phyloP scores from a whole-genome alignment of 2,113 vertebrate species.

The Nesogale talazaci region DNA sequence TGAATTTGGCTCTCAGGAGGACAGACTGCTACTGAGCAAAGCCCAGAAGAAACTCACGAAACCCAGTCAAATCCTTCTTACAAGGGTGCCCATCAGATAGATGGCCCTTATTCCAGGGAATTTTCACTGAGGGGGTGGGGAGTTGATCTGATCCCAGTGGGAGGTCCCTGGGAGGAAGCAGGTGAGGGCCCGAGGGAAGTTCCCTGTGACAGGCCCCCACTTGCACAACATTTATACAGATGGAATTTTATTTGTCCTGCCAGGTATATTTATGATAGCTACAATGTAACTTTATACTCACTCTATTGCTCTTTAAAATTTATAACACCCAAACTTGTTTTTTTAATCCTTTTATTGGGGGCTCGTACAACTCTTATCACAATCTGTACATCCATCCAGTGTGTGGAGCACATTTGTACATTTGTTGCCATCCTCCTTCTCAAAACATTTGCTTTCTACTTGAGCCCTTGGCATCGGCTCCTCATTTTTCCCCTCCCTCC shows the following conservation, averaged over 20 bases:
- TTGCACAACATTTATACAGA: not conserved
- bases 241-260: slow-evolving; percentile 29
- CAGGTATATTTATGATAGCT: not conserved
- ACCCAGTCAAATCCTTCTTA: not conserved
- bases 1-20: not conserved
- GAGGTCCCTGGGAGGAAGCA: not conserved
- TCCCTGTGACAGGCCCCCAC: slow-evolving; percentile 21
- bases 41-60: not conserved
- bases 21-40: not conserved
- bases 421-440: too few species aligned
- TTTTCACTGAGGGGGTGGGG: not conserved
- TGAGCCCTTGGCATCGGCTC: too few species aligned
- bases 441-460: too few species aligned
- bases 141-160: not conserved
- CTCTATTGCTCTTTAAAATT: slow-evolving; percentile 1
- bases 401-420: too few species aligned
- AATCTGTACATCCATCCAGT: too few species aligned
- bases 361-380: too few species aligned
- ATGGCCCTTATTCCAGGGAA: not conserved
- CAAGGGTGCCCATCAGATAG: not conserved
- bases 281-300: not conserved
- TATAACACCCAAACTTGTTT: not conserved
- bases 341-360: too few species aligned
- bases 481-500: too few species aligned
- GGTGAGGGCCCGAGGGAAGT: slow-evolving; percentile 1